Percentiles rank a stretch among this genome's conserved stretches.
Evolutionary conservation across 2,113 vertebrate genomes (phyloP).

Genomic region (Boulengeromyrus knoepffleri): DNA sequence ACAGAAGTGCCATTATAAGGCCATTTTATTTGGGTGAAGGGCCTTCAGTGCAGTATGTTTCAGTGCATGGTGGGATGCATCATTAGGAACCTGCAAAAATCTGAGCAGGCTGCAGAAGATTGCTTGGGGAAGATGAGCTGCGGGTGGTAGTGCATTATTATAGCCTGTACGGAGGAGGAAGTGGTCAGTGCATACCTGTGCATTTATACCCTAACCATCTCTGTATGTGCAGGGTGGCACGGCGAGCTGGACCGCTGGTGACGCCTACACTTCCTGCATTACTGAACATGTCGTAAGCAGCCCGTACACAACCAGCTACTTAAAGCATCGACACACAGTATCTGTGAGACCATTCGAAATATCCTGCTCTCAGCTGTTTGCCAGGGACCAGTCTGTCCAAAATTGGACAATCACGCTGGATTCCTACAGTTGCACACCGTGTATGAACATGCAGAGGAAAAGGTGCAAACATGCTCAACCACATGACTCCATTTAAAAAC

Average conservation of each 20-base stretch:
- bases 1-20: not conserved
- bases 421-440: not conserved
- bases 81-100: not conserved
- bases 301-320: not conserved
- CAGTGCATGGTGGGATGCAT: not conserved
- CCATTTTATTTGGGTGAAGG: not conserved
- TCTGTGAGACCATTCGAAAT: not conserved
- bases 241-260: not conserved
- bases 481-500: not conserved
- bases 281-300: not conserved
- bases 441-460: not conserved
- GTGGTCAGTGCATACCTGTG: not conserved
- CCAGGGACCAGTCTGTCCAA: not conserved
- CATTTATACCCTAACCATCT: not conserved
- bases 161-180: not conserved
- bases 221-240: not conserved
- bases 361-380: not conserved
- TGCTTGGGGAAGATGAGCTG: not conserved
- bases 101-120: not conserved
- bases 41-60: not conserved
- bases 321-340: not conserved
- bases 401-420: not conserved
- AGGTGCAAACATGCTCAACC: not conserved
- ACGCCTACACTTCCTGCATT: not conserved
- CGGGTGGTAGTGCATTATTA: not conserved